Evolutionary conservation across 2,797 vertebrate genomes (phyloP).

Genomic region (Cossypha dichroa): DNA sequence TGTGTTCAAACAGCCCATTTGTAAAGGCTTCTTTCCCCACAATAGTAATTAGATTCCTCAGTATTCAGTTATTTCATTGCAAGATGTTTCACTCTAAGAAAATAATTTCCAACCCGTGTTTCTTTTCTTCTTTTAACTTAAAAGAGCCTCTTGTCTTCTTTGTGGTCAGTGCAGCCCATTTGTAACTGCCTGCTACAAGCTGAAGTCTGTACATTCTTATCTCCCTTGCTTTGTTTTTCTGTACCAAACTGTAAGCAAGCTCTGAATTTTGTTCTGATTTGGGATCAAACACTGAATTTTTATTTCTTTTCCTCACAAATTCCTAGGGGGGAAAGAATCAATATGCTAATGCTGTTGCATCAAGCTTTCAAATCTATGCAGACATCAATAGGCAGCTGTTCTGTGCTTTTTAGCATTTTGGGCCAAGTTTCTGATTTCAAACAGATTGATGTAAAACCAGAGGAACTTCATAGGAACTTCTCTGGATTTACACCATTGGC

Average conservation of each 20-base stretch:
- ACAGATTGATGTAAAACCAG: neutral
- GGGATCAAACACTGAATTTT: slow-evolving; percentile 53
- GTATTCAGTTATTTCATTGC: neutral
- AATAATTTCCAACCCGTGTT: neutral
- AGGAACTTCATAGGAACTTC: neutral
- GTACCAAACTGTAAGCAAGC: slow-evolving; percentile 4
- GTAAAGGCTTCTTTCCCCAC: neutral
- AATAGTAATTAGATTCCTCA: neutral
- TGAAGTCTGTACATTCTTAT: neutral
- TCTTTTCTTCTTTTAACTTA: slow-evolving; percentile 19
- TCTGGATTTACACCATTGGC: neutral
- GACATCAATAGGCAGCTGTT: slow-evolving; percentile 26
- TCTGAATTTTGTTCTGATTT: slow-evolving; percentile 42
- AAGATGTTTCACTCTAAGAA: neutral
- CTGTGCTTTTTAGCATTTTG: neutral
- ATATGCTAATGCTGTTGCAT: slow-evolving; percentile 19
- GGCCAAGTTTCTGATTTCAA: slow-evolving; percentile 33
- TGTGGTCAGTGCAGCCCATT: slow-evolving; percentile 25
- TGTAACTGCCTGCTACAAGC: neutral
- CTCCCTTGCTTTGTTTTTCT: slow-evolving; percentile 34
- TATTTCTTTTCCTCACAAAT: slow-evolving; percentile 17
- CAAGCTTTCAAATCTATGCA: slow-evolving; percentile 33
- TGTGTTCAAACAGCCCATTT: neutral
- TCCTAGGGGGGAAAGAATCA: neutral
- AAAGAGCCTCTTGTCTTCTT: slow-evolving; percentile 13